A percentile compares a stretch with the other conserved stretches of the same genome.
phyloP scores from a whole-genome alignment of 2,888 invertebrate species.

The Galerucella nymphaeae region DNA sequence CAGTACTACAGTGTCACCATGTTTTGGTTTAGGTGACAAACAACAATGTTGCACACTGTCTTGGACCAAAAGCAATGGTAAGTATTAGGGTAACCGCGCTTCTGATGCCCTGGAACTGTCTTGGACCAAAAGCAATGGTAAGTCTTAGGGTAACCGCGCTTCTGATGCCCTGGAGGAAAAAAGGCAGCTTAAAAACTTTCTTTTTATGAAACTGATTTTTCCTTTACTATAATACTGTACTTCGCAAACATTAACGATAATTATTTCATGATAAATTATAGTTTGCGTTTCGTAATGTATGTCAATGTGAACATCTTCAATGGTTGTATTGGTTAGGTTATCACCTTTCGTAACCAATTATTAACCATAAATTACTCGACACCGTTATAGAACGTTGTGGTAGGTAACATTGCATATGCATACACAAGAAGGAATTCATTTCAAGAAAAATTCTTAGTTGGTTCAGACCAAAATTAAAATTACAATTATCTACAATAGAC shows the following conservation, averaged over 20 bases:
- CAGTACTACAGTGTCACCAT: no score
- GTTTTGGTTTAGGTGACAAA: no score
- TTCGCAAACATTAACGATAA: background rate
- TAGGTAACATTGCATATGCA: background rate
- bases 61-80: no score
- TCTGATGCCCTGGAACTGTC: no score
- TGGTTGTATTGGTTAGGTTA: background rate
- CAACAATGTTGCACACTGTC: no score
- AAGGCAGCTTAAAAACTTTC: no score
- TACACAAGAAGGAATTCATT: background rate
- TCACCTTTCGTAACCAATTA: background rate
- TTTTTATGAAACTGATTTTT: no score
- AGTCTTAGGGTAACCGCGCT: no score
- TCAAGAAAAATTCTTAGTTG: background rate
- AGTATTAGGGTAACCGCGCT: no score
- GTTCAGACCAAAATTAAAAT: background rate
- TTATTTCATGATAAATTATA: background rate
- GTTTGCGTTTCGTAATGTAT: background rate
- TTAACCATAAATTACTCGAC: background rate
- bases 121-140: no score
- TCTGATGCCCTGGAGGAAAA: no score
- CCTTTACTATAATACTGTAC: background rate
- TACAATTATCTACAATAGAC: background rate
- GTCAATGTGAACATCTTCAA: background rate
- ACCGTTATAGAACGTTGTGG: constrained; percentile 6